Base-by-base conservation (phyloP, 2,113 vertebrate species). In the Brachyhypopomus gauderio region DNA sequence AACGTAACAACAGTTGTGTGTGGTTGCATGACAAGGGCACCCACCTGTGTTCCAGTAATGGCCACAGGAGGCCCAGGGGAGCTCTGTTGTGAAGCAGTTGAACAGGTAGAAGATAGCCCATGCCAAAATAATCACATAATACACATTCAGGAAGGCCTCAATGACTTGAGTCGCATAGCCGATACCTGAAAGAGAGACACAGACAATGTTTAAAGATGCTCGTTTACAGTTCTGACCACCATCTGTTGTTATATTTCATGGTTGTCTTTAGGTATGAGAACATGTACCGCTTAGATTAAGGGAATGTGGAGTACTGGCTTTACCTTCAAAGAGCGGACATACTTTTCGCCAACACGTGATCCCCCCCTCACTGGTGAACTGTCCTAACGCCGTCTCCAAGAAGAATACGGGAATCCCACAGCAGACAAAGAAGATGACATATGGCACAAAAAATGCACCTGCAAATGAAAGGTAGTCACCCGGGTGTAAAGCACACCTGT, bases 101-200 rank as follows among this genome's bases (percentile, higher is more conserved):
- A 96, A 96, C 90, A 99, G 93, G 92, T 99, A 99, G 93, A 99
- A 99, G 88, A 99, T 97, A 78, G 98, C 97, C 98, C 98, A 99
- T 3, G 98, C 93, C 87, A 99, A 91, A 89, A 99, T 99, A 77
- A 99, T 96, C 91, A 99, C 94, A 84, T 99, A 99, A 89, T 99
- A 99, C 1, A 98, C 95, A 8, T 99, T 99, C 36, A 99, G 92
- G 88, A 98, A 95, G 23, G 97, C 97, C 87, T 97, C 96, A 38
- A 99, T 99, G 88, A 99, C 97, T 90, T 99, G 98, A 0, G 98
- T 99, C 25, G 98, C 98, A 77, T 97, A 99, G 58, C 98, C 98
- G 82, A 99, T 99, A 72, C 98, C 98, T 99, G 84, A 4, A 86
- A 85, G 67, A 20, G 36, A 72, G 20, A 70, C 3, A 63, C 19